Conservation (phyloP, 2,113 vertebrate species). For the Mesembrinibis cayennensis region DNA sequence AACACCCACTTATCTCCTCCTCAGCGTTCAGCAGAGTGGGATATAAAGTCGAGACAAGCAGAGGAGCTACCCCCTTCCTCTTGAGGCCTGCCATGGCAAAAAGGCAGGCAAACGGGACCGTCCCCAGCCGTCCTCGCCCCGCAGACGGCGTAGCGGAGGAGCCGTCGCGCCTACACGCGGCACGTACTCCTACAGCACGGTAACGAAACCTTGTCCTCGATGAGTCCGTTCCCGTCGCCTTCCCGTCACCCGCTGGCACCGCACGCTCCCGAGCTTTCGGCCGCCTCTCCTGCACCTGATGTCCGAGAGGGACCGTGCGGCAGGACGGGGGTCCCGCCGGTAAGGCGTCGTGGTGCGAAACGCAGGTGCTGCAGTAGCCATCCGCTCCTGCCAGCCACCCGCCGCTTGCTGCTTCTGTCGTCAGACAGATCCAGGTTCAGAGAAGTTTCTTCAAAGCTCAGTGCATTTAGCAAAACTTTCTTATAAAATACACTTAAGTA, state of each 20-base stretch:
- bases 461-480: constrained; percentile 20
- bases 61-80: not conserved
- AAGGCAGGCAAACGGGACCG: accelerated
- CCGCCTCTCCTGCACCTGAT: not conserved
- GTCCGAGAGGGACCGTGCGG: constrained; percentile 66
- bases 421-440: not conserved
- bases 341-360: constrained; percentile 82
- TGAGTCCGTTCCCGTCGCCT: accelerated
- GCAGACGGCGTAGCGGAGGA: accelerated
- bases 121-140: accelerated
- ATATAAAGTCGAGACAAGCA: not conserved
- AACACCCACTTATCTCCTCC: not conserved
- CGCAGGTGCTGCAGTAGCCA: not conserved
- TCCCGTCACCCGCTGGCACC: not conserved
- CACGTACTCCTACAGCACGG: accelerated
- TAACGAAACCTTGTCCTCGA: not conserved
- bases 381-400: not conserved
- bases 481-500: not conserved
- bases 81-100: accelerated
- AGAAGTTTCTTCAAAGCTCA: not conserved
- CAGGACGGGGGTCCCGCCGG: constrained; percentile 60
- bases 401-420: not conserved
- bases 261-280: not conserved
- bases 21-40: not conserved
- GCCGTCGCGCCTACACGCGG: not conserved